Conservation (phyloP, 2,797 vertebrate genomes). For the Rallus crepitans region DNA sequence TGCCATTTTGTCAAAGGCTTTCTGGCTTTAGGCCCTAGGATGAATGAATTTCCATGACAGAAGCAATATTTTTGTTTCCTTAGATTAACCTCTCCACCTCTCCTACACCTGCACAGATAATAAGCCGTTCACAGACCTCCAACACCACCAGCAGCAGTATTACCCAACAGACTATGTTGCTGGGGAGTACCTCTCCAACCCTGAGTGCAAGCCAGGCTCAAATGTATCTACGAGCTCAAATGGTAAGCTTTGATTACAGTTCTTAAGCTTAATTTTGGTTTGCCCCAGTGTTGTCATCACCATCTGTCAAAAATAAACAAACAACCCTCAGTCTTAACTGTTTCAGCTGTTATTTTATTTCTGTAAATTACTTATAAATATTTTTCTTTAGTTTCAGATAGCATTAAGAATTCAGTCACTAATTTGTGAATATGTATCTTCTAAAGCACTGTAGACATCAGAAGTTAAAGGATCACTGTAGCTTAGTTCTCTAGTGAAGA, state of each 20-base stretch:
- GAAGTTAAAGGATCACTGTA: background rate
- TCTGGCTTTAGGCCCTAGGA: constrained; percentile 57
- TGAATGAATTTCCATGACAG: constrained; percentile 72
- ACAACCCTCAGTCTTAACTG: fast-evolving
- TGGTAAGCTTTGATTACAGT: constrained; percentile 81
- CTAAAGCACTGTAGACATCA: background rate
- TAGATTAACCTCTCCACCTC: constrained; percentile 89
- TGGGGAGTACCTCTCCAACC: constrained; percentile 89
- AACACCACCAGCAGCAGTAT: constrained; percentile 87
- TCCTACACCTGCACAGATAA: constrained; percentile 88
- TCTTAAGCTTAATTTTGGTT: background rate
- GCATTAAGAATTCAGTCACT: background rate
- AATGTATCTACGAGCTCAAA: constrained; percentile 96
- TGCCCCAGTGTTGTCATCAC: too few species aligned
- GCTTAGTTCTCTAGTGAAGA: background rate
- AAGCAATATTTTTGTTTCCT: constrained; percentile 75
- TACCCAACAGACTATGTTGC: constrained; percentile 93
- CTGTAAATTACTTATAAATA: background rate
- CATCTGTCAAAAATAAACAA: fast-evolving
- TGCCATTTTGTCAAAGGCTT: constrained; percentile 44
- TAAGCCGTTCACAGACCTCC: constrained; percentile 88
- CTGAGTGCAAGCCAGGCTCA: constrained; percentile 92
- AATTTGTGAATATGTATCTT: background rate
- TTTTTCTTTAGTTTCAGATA: background rate
- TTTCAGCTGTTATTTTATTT: background rate